Conservation (phyloP, 2,888 invertebrate genomes). For the Cerastis rubricosa region DNA sequence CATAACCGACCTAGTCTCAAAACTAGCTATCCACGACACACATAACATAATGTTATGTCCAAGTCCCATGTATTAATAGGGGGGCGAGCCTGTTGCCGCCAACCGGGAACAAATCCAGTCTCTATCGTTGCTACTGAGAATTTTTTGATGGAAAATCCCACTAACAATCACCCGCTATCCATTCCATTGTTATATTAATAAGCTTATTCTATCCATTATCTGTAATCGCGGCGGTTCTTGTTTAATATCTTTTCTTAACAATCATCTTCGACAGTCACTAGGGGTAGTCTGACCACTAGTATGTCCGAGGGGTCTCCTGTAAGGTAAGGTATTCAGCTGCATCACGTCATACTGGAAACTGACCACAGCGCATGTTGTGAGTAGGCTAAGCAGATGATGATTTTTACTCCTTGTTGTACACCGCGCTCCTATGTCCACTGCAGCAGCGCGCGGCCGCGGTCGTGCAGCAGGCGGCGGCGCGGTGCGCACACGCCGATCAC, state of each 20-base stretch:
- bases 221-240: background rate
- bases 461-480: conserved; percentile 86
- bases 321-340: background rate
- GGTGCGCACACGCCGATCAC: conserved; percentile 87
- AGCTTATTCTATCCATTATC: background rate
- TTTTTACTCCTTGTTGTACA: background rate
- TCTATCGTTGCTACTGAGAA: too few relatives aligned
- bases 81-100: too few relatives aligned
- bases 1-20: background rate
- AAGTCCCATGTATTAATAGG: too few relatives aligned
- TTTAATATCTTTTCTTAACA: background rate
- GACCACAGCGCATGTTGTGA: background rate
- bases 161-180: too few relatives aligned
- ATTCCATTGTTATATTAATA: background rate
- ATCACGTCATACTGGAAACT: background rate
- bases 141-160: too few relatives aligned
- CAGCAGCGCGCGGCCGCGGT: conserved; percentile 84
- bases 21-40: background rate
- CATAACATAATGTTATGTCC: too few relatives aligned
- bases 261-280: background rate
- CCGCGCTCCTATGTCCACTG: conserved; percentile 90
- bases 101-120: too few relatives aligned
- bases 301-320: background rate
- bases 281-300: background rate
- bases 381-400: background rate